Base-by-base conservation (phyloP, 35 echinoderm and acorn worm genomes). In the Apostichopus parvimensis region DNA sequence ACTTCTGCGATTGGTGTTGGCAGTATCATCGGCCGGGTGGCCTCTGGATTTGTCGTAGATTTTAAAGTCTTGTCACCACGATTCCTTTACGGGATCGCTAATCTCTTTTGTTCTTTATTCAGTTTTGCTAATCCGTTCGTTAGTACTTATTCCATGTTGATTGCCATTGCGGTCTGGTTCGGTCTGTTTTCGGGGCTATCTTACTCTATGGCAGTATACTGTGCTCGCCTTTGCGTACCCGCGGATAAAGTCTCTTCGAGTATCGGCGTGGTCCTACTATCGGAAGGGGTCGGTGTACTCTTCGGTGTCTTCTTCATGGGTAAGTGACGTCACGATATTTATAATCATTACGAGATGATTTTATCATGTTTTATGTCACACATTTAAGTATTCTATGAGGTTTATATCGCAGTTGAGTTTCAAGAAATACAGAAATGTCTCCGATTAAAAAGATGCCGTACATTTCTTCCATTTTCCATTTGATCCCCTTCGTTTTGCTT, bases 301-400 rank as follows among this genome's bases (percentile, higher is more conserved):
- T 78, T 91, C 23, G 89, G 89, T 20, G 89, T 91, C 1, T 77
- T 91, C n/a, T 60, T 79, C 73, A 91, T 79, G 89, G 89, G 89
- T 91, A 17, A 91, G 89, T 88, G 12, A 88, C 58, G 58, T 61
- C 58, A 45, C 34, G 34, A 61, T 61, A 9, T 61, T 11, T 9
- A 61, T 61, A 9, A 61, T 61, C 58, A 61, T 8, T 61, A 61
- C 58, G 12, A 9, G 58, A 61, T 61, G 58, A 61, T 61, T 45
- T 45, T 45, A 45, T 4, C 34, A 45, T 45, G 2, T 45, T 45
- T 45, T 45, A 45, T 45, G 34, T 45, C 34, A 45, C 34, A 45
- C 0, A 45, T 45, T 45, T 45, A 45, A 45, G 3, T 45, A 4
- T 45, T 0, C 1, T 28, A 45, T 45, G 34, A 45, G 34, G 34